These are phyloP conservation scores for Scaptodrosophila lebanonensis DNA, from an alignment of 1,140 invertebrate species.

Conservation along the genomic window DNA sequence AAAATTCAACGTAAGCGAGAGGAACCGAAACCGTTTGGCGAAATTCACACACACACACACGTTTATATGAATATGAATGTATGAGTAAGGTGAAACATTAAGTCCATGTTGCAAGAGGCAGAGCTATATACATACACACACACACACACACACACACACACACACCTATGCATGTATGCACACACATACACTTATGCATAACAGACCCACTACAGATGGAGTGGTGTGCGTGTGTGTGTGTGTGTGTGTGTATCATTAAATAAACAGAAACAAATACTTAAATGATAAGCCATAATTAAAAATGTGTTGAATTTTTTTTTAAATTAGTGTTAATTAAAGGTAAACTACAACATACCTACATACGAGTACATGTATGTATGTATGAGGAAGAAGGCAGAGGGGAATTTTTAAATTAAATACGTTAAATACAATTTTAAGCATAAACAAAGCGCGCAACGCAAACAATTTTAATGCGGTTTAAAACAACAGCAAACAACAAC, in stretches of 20 bases:
- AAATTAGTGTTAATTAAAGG: constrained; percentile 49
- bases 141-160: no score
- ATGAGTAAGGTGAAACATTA: constrained; percentile 55
- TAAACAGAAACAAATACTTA: constrained; percentile 43
- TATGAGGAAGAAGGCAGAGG: constrained; percentile 3
- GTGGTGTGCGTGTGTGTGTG: no score
- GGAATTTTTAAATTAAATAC: constrained; percentile 38
- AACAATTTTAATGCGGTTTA: constrained; percentile 52
- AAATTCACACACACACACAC: constrained; percentile 5
- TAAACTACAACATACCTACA: constrained; percentile 23
- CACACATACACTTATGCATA: no score
- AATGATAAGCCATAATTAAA: constrained; percentile 52
- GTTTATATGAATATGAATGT: constrained; percentile 38
- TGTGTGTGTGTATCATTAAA: constrained; percentile 52
- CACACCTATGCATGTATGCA: no score
- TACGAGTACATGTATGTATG: no score
- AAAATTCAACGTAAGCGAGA: constrained; percentile 41
- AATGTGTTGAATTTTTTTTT: constrained; percentile 40
- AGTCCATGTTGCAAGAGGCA: constrained; percentile 55
- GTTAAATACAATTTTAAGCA: constrained; percentile 52
- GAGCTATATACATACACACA: constrained; percentile 42
- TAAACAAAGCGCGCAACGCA: constrained; percentile 37
- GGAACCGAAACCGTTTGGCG: background rate
- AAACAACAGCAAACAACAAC: constrained; percentile 15
- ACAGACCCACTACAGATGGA: background rate